Base-by-base conservation (phyloP, 2,888 invertebrate genomes). In the Teleiodes luculella region DNA sequence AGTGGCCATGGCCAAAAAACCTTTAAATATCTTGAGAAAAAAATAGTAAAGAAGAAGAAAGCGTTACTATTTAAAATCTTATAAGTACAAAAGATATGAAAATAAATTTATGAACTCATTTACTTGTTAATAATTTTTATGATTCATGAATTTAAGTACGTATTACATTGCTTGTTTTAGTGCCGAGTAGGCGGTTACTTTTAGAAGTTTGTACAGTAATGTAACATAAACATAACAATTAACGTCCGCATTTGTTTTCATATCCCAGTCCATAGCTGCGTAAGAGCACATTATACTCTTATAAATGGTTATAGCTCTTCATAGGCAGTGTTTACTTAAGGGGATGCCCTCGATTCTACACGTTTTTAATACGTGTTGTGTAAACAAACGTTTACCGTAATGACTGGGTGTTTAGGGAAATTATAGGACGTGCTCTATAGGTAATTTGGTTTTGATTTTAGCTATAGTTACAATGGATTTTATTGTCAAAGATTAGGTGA, bases 181-280 rank as follows among this genome's bases (percentile, higher is more conserved):
- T n/a, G n/a, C n/a, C n/a, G n/a, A n/a, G n/a, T n/a, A n/a, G n/a
- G n/a, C n/a, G n/a, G n/a, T n/a, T n/a, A 24, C 24, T 24, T 24
- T 24, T 24, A 24, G 24, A 24, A 43, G 43, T 43, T 43, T 24
- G 43, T 43, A 43, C n/a, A 24, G 24, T 28, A 43, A 43, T 61
- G 59, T 62, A 60, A 60, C 60, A 65, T 69, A 68, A 68, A 69
- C 65, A 67, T 57, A 60, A 62, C 62, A 65, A 68, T 67, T 68
- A 52, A 56, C 47, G 59, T 55, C 53, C 43, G 57, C 66, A 65
- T 68, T 68, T 65, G 67, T 69, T 67, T 65, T 68, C 64, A 65
- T 69, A 67, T 62, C 62, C 56, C 54, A 53, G 24, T 24, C 24
- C 24, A 24, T 24, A 65, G 63, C 61, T 69, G 57, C 68, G 66